Evolutionary conservation across 2,113 vertebrate genomes (phyloP).

Genomic region (Grus americana): DNA sequence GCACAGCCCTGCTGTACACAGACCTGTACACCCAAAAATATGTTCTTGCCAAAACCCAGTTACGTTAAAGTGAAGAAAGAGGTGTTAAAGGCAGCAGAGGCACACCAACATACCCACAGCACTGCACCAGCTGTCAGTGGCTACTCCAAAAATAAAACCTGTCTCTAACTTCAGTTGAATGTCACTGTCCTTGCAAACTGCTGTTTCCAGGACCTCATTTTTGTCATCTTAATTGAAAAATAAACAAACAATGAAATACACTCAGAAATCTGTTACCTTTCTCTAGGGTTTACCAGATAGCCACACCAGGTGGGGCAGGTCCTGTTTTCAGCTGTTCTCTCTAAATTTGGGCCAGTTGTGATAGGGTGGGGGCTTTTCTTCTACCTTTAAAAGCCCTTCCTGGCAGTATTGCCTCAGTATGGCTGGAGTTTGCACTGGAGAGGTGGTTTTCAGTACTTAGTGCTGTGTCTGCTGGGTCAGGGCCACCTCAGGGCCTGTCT

Average conservation of each 20-base stretch:
- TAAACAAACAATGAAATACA: background rate
- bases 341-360: background rate
- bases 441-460: fast-evolving
- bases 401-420: fast-evolving
- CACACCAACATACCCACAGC: too few relatives aligned
- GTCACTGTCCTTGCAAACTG: background rate
- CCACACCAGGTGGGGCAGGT: too few relatives aligned
- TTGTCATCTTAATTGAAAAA: background rate
- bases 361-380: background rate
- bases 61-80: background rate
- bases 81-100: background rate
- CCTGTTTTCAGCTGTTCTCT: background rate
- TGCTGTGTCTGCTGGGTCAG: background rate
- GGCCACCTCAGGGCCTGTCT: too few relatives aligned
- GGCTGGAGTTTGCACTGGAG: fast-evolving
- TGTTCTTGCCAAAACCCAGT: fast-evolving
- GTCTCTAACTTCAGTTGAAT: background rate
- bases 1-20: background rate
- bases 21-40: background rate
- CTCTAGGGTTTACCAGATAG: background rate
- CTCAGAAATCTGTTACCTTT: background rate
- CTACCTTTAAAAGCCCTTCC: background rate
- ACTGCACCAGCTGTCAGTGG: background rate
- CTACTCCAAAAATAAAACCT: background rate
- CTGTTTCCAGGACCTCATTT: background rate